These are phyloP conservation scores for Pristionchus entomophagus DNA, from an alignment of 2,888 invertebrate genomes.

Conservation along the genomic window DNA sequence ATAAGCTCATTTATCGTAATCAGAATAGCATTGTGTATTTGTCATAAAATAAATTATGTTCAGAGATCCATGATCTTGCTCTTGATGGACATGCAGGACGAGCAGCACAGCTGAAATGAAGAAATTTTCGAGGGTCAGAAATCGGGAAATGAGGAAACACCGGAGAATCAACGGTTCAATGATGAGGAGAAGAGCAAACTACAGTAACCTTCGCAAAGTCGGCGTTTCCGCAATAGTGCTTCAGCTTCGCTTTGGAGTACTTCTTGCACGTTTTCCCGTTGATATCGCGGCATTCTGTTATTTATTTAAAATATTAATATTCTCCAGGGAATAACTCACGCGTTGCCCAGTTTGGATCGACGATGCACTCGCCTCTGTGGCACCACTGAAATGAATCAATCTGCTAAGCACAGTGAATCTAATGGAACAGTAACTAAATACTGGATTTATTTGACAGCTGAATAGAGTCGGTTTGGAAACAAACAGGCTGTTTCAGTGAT, in stretches of 20 bases:
- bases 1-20: background rate
- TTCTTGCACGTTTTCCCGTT: slow-evolving; percentile 63
- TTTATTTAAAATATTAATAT: background rate
- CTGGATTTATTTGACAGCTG: too few relatives aligned
- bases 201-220: slow-evolving; percentile 6
- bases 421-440: too few relatives aligned
- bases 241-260: slow-evolving; percentile 60
- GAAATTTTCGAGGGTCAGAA: background rate
- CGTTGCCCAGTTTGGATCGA: slow-evolving; percentile 49
- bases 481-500: too few relatives aligned
- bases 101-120: slow-evolving; percentile 26
- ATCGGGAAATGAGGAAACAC: too few relatives aligned
- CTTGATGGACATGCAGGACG: slow-evolving; percentile 26
- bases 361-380: slow-evolving; percentile 66
- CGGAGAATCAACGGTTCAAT: background rate
- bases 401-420: background rate
- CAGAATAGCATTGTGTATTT: background rate
- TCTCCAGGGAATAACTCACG: background rate
- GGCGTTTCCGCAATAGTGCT: slow-evolving; percentile 57
- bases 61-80: slow-evolving; percentile 26
- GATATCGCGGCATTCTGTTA: slow-evolving; percentile 63
- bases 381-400: slow-evolving; percentile 68
- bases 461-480: too few relatives aligned
- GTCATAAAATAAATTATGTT: background rate
- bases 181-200: too few relatives aligned